phyloP scores from a whole-genome alignment of 2,113 vertebrate genomes.

The Globicephala melas region DNA sequence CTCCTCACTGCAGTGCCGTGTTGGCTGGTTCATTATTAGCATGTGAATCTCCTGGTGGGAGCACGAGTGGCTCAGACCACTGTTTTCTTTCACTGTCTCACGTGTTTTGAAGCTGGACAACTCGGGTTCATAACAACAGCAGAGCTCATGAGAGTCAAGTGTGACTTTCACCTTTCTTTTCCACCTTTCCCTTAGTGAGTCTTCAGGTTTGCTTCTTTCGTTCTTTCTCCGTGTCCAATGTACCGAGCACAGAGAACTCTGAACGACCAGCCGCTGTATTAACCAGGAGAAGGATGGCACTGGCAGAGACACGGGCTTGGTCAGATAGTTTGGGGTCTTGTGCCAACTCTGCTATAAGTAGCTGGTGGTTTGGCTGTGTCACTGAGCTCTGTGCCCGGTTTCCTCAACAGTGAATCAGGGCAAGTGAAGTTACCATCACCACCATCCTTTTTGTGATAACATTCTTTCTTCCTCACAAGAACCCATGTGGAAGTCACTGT shows the following conservation, averaged over 20 bases:
- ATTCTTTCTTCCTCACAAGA: neutral
- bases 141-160: neutral
- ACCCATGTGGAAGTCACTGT: neutral
- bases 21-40: neutral
- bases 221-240: neutral
- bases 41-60: too few species aligned
- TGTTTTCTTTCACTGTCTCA: too few species aligned
- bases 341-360: neutral
- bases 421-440: neutral
- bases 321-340: fast-evolving
- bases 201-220: neutral
- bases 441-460: too few species aligned
- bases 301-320: too few species aligned
- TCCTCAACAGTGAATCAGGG: neutral
- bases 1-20: too few species aligned
- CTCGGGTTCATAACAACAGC: too few species aligned
- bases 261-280: fast-evolving
- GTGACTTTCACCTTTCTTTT: neutral
- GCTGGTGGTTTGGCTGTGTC: neutral
- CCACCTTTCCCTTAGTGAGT: neutral
- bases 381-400: neutral
- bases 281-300: too few species aligned
- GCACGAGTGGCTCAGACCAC: too few species aligned
- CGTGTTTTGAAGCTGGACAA: neutral
- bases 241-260: neutral